These are phyloP conservation scores for Hyla sarda DNA, from an alignment of 2,113 vertebrate species.

Conservation along the genomic window DNA sequence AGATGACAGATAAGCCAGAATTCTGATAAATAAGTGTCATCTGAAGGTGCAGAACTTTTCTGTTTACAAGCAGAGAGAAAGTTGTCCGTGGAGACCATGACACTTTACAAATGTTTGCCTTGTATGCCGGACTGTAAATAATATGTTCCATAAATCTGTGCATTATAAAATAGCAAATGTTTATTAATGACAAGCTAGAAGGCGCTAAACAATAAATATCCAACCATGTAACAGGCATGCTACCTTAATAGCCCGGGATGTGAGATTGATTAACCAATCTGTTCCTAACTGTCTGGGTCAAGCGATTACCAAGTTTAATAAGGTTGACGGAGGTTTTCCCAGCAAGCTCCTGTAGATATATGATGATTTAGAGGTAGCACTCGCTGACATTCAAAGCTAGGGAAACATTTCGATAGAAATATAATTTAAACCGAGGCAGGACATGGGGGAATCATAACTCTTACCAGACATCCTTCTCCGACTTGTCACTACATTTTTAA, in stretches of 20 bases:
- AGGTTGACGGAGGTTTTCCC: conserved; percentile 40
- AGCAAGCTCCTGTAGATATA: conserved; percentile 40
- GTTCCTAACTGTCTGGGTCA: conserved; percentile 45
- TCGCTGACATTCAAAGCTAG: conserved; percentile 49
- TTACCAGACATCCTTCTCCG: neutral
- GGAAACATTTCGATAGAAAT: conserved; percentile 27
- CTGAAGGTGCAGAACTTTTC: neutral
- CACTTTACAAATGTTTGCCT: conserved; percentile 7
- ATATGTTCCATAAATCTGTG: conserved; percentile 1
- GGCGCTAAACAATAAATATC: conserved; percentile 24
- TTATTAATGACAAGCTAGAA: conserved; percentile 31
- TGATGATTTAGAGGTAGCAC: conserved; percentile 27
- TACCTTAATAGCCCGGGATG: conserved; percentile 28
- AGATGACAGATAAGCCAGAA: neutral
- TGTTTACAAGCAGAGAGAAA: neutral
- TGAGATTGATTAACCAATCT: conserved; percentile 53
- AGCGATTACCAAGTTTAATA: conserved; percentile 56
- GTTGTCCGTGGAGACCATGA: neutral
- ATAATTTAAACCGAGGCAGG: conserved; percentile 40
- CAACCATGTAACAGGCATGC: conserved; percentile 27
- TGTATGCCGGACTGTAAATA: neutral
- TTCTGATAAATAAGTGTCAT: neutral
- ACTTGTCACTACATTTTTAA: conserved; percentile 41
- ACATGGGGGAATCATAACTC: conserved; percentile 37
- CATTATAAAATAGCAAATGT: conserved; percentile 20